phyloP scores from a whole-genome alignment of 1,140 invertebrate species.

The Muscidifurax raptorellus region DNA sequence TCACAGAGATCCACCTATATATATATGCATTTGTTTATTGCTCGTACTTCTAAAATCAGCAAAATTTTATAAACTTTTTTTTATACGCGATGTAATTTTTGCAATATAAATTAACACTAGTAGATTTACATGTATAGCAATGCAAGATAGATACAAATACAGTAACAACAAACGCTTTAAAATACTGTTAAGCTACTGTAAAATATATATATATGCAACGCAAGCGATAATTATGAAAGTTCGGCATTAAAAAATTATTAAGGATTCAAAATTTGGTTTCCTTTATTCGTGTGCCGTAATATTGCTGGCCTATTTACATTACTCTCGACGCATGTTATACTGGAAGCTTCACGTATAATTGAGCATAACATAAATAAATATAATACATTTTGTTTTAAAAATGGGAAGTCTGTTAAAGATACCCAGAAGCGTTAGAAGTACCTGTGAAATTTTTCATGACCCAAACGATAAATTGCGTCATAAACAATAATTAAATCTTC shows the following conservation, averaged over 20 bases:
- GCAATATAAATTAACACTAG: slow-evolving; percentile 11
- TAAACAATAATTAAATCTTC: slow-evolving; percentile 32
- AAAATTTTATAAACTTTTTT: slow-evolving; percentile 39
- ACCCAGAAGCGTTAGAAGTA: slow-evolving; percentile 54
- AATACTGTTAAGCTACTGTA: slow-evolving; percentile 13
- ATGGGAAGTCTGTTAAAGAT: slow-evolving; percentile 39
- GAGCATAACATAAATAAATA: slow-evolving; percentile 11
- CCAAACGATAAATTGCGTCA: slow-evolving; percentile 41
- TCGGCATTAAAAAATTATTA: neutral
- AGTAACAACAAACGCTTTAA: neutral
- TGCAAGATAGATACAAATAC: neutral
- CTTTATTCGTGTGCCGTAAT: neutral
- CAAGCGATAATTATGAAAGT: neutral
- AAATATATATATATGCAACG: neutral
- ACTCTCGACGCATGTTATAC: neutral
- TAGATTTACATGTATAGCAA: neutral
- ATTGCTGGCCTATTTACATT: neutral
- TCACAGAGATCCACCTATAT: too few relatives aligned
- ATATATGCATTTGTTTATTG: neutral
- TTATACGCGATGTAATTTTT: slow-evolving; percentile 31
- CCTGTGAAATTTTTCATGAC: slow-evolving; percentile 49
- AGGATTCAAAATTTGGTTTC: neutral
- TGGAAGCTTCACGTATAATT: neutral
- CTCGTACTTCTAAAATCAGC: neutral
- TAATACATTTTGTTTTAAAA: slow-evolving; percentile 14